Evolutionary conservation across 2,113 vertebrate genomes (phyloP).

Genomic region (Leptobrachium ailaonicum): DNA sequence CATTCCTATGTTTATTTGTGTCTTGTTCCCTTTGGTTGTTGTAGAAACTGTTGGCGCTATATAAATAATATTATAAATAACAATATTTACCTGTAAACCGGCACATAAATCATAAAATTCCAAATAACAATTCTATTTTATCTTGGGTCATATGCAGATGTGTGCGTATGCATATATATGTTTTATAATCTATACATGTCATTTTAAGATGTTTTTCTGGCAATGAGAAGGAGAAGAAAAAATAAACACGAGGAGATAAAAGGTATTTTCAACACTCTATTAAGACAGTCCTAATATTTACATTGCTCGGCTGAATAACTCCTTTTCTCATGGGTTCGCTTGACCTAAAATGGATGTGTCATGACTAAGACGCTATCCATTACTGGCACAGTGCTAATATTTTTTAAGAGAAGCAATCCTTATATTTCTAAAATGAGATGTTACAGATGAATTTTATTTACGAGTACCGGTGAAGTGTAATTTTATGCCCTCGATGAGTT

Average conservation of each 20-base stretch:
- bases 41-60: no score
- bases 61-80: no score
- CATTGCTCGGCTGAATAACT: slow-evolving; percentile 8
- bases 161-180: no score
- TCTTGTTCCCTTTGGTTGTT: no score
- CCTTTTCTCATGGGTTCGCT: slow-evolving; percentile 17
- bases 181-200: background rate
- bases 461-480: no score
- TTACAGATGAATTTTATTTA: background rate
- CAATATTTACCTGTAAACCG: no score
- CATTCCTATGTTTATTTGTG: no score
- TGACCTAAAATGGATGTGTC: slow-evolving; percentile 24
- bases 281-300: slow-evolving; percentile 34
- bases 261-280: background rate
- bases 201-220: slow-evolving; percentile 1
- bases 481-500: no score
- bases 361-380: slow-evolving; percentile 8
- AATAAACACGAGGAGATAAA: background rate
- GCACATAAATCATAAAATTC: no score
- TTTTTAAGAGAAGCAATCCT: slow-evolving; percentile 16
- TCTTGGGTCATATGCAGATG: no score
- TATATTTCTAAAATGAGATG: background rate
- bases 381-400: background rate
- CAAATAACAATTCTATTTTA: no score
- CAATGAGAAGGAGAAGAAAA: background rate